phyloP scores from a whole-genome alignment of 2,113 vertebrate species.

The Bos indicus region DNA sequence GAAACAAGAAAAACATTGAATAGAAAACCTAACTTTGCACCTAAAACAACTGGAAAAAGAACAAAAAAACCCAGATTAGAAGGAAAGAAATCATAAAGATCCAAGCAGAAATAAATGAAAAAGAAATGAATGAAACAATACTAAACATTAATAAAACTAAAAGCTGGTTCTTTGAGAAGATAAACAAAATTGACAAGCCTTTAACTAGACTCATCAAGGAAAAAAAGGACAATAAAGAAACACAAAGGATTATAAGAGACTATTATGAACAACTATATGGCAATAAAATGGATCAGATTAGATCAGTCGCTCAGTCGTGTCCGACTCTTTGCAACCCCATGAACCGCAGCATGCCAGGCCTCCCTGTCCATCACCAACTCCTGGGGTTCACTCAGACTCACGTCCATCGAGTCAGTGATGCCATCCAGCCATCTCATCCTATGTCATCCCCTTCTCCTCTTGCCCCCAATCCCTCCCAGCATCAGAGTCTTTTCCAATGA shows the following conservation, averaged over 20 bases:
- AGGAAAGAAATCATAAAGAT: neutral
- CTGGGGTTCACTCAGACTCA: too few relatives aligned
- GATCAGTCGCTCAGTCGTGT: too few relatives aligned
- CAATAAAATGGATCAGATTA: neutral
- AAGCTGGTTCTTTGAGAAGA: neutral
- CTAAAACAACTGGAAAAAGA: neutral
- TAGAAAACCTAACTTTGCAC: neutral
- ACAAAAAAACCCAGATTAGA: neutral
- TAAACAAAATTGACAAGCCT: neutral
- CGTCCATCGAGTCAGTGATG: too few relatives aligned
- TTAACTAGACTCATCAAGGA: neutral
- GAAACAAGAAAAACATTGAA: neutral
- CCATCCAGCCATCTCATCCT: too few relatives aligned
- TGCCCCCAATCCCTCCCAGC: too few relatives aligned
- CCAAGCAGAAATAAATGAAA: neutral
- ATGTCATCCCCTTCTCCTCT: too few relatives aligned
- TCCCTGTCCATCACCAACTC: too few relatives aligned
- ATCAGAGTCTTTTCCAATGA: too few relatives aligned
- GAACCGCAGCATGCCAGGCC: too few relatives aligned
- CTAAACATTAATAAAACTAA: neutral
- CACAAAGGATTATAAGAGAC: neutral
- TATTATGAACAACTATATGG: neutral
- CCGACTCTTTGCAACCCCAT: too few relatives aligned
- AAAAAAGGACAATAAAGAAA: neutral
- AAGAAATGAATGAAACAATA: neutral